Evolutionary conservation across 2,888 invertebrate genomes (phyloP).

Genomic region (Podabrus alpinus): DNA sequence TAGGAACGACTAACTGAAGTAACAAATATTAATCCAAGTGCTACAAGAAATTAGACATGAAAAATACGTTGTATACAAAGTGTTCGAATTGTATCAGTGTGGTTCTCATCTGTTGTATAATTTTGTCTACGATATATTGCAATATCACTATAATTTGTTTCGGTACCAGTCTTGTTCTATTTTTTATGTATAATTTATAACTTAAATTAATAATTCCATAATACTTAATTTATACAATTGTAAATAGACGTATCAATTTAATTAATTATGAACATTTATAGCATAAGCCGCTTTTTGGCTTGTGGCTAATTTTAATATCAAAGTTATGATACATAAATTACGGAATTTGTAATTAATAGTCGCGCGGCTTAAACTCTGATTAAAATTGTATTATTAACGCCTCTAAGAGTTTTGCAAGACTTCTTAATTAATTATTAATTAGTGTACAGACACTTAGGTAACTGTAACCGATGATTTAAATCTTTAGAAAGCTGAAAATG

Average conservation of each 20-base stretch:
- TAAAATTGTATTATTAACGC: slow-evolving; percentile 25
- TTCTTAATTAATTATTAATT: slow-evolving; percentile 7
- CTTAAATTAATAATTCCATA: neutral
- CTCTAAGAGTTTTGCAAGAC: slow-evolving; percentile 9
- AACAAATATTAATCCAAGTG: no score
- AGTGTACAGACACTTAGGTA: slow-evolving; percentile 1
- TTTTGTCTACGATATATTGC: neutral
- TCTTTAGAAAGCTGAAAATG: neutral
- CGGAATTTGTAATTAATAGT: slow-evolving; percentile 21
- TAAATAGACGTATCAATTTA: neutral
- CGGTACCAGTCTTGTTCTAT: neutral
- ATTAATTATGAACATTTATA: neutral
- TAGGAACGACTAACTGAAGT: no score
- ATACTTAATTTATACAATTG: neutral
- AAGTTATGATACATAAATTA: slow-evolving; percentile 20
- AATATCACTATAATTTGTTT: neutral
- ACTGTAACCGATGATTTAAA: slow-evolving; percentile 3
- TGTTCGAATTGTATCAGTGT: neutral
- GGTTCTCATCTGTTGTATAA: neutral
- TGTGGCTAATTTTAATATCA: neutral
- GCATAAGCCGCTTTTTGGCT: neutral
- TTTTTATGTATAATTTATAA: neutral
- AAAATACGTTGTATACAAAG: no score
- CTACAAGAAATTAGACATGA: no score
- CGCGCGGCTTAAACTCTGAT: slow-evolving; percentile 1